These are phyloP conservation scores for Terebella lapidaria DNA, from an alignment of 2,888 invertebrate species.

Conservation along the genomic window DNA sequence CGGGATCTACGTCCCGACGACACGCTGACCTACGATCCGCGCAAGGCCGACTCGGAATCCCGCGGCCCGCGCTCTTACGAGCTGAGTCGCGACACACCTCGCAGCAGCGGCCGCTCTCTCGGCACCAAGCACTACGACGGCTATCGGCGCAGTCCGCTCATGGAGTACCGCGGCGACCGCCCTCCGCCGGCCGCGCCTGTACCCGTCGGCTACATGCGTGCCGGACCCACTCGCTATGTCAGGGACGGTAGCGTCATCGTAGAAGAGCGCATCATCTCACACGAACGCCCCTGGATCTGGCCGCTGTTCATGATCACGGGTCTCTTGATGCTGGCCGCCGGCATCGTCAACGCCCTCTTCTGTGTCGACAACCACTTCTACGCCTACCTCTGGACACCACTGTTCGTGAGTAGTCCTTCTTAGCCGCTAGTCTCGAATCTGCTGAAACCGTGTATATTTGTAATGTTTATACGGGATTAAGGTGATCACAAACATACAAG, in stretches of 20 bases:
- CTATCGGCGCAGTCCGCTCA: background rate
- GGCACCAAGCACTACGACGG: background rate
- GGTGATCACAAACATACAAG: too few species aligned
- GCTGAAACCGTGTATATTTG: too few species aligned
- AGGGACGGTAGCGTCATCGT: background rate
- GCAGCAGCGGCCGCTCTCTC: background rate
- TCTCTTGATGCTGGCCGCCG: background rate
- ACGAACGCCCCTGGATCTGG: slow-evolving; percentile 3
- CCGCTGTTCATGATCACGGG: background rate
- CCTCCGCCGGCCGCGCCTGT: too few species aligned
- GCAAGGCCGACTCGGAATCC: background rate
- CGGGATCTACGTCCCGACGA: background rate
- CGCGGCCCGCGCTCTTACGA: background rate
- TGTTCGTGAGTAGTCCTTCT: slow-evolving; percentile 5
- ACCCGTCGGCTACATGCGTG: too few species aligned
- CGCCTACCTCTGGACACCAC: background rate
- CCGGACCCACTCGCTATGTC: background rate
- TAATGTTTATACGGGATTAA: too few species aligned
- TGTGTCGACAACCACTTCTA: slow-evolving; percentile 3
- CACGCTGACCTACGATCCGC: background rate
- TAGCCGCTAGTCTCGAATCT: too few species aligned
- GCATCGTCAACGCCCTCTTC: slow-evolving; percentile 3
- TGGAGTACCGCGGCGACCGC: too few species aligned
- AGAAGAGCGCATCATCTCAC: background rate
- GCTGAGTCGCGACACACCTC: background rate